phyloP scores from a whole-genome alignment of 2,888 invertebrate species.

The Epistrophe grossulariae region DNA sequence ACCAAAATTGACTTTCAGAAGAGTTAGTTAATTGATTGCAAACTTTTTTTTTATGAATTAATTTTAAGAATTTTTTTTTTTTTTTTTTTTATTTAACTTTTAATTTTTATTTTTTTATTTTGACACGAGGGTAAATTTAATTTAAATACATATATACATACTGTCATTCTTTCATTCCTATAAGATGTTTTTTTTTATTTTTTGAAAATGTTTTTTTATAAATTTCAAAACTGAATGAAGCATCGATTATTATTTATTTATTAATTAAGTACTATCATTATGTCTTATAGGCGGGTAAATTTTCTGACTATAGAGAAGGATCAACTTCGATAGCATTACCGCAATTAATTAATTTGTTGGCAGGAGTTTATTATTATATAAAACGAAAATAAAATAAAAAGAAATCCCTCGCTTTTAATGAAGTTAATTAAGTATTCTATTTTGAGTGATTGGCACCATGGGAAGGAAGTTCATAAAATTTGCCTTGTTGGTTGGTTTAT shows the following conservation, averaged over 20 bases:
- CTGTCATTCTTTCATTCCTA: background rate
- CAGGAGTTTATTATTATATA: constrained; percentile 35
- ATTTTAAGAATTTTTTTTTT: background rate
- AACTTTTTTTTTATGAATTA: constrained; percentile 6
- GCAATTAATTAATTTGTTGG: constrained; percentile 58
- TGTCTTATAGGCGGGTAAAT: background rate
- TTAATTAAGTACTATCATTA: constrained; percentile 29
- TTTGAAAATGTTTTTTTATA: background rate
- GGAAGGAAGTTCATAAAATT: constrained; percentile 8
- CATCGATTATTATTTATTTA: constrained; percentile 26
- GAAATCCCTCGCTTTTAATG: constrained; percentile 21
- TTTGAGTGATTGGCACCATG: constrained; percentile 4
- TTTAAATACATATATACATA: background rate
- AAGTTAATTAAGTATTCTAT: constrained; percentile 28
- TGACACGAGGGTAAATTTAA: background rate
- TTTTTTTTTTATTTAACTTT: background rate
- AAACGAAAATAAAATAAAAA: background rate
- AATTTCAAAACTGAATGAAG: constrained; percentile 10
- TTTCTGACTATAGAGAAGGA: background rate
- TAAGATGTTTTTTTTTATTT: background rate
- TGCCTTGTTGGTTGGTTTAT: background rate
- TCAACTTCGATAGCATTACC: constrained; percentile 20
- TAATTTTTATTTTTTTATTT: constrained; percentile 4
- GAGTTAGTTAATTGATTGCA: constrained; percentile 40
- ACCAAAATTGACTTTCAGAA: constrained; percentile 10